These are phyloP conservation scores for Gastrophryne carolinensis DNA, from an alignment of 2,797 vertebrate genomes.

Conservation along the genomic window DNA sequence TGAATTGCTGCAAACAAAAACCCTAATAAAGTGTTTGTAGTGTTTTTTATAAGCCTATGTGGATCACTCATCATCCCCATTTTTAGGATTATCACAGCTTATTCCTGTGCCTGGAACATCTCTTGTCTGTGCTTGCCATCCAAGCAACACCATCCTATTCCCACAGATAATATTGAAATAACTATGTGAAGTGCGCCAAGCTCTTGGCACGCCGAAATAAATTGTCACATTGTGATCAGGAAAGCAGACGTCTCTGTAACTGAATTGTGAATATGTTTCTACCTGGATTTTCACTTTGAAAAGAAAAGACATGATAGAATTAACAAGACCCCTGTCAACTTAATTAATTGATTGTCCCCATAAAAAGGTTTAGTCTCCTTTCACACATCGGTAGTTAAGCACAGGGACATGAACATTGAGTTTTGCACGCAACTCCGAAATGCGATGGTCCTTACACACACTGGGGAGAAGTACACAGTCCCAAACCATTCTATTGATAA, in stretches of 20 bases:
- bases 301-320: too few species aligned
- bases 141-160: background rate
- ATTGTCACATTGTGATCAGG: constrained; percentile 7
- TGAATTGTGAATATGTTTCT: too few species aligned
- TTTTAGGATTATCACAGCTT: constrained; percentile 3
- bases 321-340: too few species aligned
- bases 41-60: background rate
- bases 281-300: too few species aligned
- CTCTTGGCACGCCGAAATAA: background rate
- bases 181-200: background rate
- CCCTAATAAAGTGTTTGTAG: constrained; percentile 6
- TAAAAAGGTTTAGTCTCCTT: too few species aligned
- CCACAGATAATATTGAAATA: constrained; percentile 25
- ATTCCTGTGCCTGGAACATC: background rate
- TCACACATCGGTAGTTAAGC: too few species aligned
- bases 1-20: background rate
- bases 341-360: too few species aligned
- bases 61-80: background rate
- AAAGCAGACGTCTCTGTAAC: constrained; percentile 17
- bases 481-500: too few species aligned
- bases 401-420: too few species aligned
- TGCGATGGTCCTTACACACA: too few species aligned
- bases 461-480: too few species aligned
- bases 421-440: too few species aligned
- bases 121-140: background rate